Conservation (phyloP, 2,888 invertebrate species). For the Brenthis ino region DNA sequence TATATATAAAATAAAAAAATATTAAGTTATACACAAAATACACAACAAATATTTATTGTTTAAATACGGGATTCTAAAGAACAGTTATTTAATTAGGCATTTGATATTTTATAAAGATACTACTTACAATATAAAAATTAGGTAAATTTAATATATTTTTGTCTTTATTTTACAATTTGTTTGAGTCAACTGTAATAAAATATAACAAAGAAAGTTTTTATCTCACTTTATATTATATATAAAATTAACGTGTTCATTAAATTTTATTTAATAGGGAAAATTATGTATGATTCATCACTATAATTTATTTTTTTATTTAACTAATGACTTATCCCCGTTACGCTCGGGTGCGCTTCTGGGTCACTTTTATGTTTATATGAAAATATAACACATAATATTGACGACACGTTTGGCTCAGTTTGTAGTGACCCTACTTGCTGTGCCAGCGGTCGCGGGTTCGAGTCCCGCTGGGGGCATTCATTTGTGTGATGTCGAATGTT, state of each 20-base stretch:
- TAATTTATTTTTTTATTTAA: too few relatives aligned
- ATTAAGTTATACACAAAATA: too few relatives aligned
- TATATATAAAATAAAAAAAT: too few relatives aligned
- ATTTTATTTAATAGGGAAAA: background rate
- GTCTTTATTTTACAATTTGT: slow-evolving; percentile 10
- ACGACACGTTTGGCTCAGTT: too few relatives aligned
- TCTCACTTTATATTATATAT: background rate
- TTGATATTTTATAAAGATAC: slow-evolving; percentile 1
- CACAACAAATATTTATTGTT: background rate
- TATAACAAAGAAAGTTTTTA: background rate
- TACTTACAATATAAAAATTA: slow-evolving; percentile 14
- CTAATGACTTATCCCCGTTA: too few relatives aligned
- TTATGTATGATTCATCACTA: background rate
- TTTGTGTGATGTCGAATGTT: too few relatives aligned
- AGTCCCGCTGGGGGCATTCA: too few relatives aligned
- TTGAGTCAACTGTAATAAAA: background rate
- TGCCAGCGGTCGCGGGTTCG: too few relatives aligned
- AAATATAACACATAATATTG: too few relatives aligned
- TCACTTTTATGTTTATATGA: too few relatives aligned
- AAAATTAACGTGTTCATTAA: background rate
- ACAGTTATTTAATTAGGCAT: slow-evolving; percentile 6
- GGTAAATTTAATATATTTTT: background rate
- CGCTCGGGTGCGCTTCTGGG: too few relatives aligned
- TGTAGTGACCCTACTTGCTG: too few relatives aligned
- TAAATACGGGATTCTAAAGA: background rate